Evolutionary conservation across 2,888 invertebrate species (phyloP), one percentile per base, ranked within the genome.

Genomic region (Habroteleia sp.): DNA sequence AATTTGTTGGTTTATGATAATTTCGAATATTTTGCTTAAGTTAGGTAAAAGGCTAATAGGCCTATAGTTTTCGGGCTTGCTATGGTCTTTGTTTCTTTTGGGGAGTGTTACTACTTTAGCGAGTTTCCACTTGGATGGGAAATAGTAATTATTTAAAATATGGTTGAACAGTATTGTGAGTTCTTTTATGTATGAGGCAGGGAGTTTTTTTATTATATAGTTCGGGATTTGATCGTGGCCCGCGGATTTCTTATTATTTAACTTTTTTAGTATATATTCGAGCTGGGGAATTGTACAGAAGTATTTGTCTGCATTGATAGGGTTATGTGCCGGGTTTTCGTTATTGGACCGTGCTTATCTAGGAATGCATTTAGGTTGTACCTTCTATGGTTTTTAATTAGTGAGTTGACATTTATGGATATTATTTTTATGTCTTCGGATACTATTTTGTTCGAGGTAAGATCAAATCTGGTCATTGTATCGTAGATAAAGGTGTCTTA

Each of bases 11-110:
- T n/a, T n/a, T n/a, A n/a, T n/a, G n/a, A n/a, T n/a, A 20, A 42
- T 11, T 7, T 42, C 42, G 13, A 13, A 42, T 3, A 42, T 11
- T 74, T 81, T 80, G 7, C 79, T 77, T 0, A 81, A 58, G 8
- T 78, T 79, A 0, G 79, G 78, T 1, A 81, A 46, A 0, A 81
- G 37, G 8, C 80, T 79, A 0, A 82, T 83, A 0, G 80, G 80
- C 7, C 1, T 0, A 6, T 42, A 42, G 7, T 7, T 42, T 5
- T 10, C 1, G 0, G 77, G 76, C 3, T 60, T 6, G 0, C 6
- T 25, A 2, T 3, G 1, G 1, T 62, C 37, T 42, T 71, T 75
- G 10, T 46, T 35, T 27, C 52, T 72, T 66, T 79, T 74, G 8
- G 23, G 14, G 4, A 80, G 41, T 0, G 80, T 48, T 0, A 80